Base-by-base conservation (phyloP, 2,797 vertebrate species). In the Coreius guichenoti region DNA sequence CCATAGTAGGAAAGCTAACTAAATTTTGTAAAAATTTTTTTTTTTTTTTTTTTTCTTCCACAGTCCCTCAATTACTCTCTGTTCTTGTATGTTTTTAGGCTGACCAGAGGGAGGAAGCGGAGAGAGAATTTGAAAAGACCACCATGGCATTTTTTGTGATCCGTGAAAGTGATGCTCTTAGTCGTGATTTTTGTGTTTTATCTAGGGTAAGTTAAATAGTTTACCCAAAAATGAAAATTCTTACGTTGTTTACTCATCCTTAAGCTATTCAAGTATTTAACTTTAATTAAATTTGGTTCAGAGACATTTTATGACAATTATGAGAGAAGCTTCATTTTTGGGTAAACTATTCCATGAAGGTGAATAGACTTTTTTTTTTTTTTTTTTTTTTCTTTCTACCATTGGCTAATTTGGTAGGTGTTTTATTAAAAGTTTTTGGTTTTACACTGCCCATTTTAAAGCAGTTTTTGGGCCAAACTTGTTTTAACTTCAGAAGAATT, bases 241-340 rank as follows among this genome's bases (percentile, higher is more conserved):
- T 69, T 49, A 36, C 8, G 19, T 81, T 81, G 79, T 81, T 81
- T 69, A 81, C 79, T 69, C n/a, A 65, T 80, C 78, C 78, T 80
- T 47, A 81, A 49, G 43, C 63, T 81, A 69, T 67, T 47, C 79
- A 81, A 72, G 19, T 72, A 70, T 82, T 69, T 82, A n/a, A 82
- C 43, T 82, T 70, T 51, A 81, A n/a, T 47, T 67, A 39, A 70
- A 70, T 82, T 72, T 56, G 65, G 65, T 73, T 70, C 26, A 70
- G 65, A 70, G 47, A 56, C 65, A 69, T 81, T 69, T 82, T 82
- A 70, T 70, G 80, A 72, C n/a, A 51, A 69, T 81, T 68, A 16
- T 45, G 61, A 70, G 76, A 79, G 13, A 81, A 45, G 65, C 70
- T 81, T 81, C 36, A 51, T 80, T 80, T 65, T 80, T 68, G 56